Percentiles rank a stretch among this genome's conserved stretches.
Evolutionary conservation across 2,113 vertebrate species (phyloP).

Genomic region (Nycticebus coucang): DNA sequence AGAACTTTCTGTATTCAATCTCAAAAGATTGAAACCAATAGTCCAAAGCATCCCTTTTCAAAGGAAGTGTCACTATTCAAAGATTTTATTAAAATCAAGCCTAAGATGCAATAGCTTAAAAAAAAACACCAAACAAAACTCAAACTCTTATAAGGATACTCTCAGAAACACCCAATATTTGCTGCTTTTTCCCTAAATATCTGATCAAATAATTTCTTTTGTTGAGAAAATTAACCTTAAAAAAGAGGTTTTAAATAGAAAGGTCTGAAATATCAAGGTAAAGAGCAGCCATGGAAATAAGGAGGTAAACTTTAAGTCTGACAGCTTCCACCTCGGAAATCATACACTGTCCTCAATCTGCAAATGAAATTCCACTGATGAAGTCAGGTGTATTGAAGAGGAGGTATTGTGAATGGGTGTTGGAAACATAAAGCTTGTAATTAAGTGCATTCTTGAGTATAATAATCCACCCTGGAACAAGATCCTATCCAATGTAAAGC

Average conservation of each 20-base stretch:
- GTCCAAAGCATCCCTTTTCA: neutral
- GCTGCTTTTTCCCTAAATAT: neutral
- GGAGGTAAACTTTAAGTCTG: neutral
- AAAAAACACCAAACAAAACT: constrained; percentile 33
- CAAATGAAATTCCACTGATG: constrained; percentile 59
- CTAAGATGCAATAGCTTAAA: neutral
- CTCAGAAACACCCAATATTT: neutral
- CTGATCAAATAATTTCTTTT: constrained; percentile 52
- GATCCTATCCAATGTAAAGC: constrained; percentile 62
- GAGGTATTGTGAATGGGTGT: constrained; percentile 49
- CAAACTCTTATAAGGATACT: neutral
- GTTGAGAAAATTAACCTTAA: neutral
- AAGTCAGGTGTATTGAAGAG: constrained; percentile 69
- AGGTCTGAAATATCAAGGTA: neutral
- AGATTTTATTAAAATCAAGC: constrained; percentile 35
- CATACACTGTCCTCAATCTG: constrained; percentile 18
- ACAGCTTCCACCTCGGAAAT: neutral
- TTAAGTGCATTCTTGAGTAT: constrained; percentile 64
- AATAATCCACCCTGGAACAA: constrained; percentile 72
- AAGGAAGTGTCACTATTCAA: neutral
- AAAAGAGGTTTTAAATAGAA: constrained; percentile 28
- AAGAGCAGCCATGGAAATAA: neutral
- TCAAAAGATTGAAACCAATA: constrained; percentile 50
- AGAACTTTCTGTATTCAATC: constrained; percentile 54
- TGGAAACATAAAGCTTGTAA: constrained; percentile 65